Conservation (phyloP, 2,888 invertebrate species). For the Cryptophagus acutangulus region DNA sequence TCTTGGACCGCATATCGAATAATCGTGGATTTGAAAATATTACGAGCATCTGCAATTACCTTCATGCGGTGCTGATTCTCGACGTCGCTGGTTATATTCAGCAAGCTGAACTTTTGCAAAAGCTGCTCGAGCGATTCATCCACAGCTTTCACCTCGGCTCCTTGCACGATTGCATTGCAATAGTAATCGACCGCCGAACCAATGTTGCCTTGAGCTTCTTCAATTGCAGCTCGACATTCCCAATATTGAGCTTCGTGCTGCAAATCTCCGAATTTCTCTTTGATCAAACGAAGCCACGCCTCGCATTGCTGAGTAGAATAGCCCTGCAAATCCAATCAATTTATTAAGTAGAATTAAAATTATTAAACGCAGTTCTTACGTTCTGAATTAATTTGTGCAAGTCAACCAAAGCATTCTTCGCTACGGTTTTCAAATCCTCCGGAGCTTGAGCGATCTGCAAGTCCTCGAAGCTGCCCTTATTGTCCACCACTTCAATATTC, state of each 20-base stretch:
- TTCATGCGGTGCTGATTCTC: constrained; percentile 25
- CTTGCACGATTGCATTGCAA: constrained; percentile 55
- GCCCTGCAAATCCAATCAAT: constrained; percentile 44
- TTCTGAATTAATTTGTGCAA: constrained; percentile 52
- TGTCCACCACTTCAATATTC: constrained; percentile 49
- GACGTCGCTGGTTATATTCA: constrained; percentile 50
- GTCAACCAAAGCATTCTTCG: constrained; percentile 52
- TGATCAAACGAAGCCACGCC: constrained; percentile 53
- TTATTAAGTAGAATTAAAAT: constrained; percentile 1
- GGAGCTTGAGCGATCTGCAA: constrained; percentile 33
- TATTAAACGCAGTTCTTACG: constrained; percentile 39
- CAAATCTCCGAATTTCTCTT: constrained; percentile 46
- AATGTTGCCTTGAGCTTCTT: constrained; percentile 53
- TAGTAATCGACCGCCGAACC: constrained; percentile 56
- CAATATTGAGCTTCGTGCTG: constrained; percentile 53
- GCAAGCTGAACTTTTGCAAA: constrained; percentile 55
- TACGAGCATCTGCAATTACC: constrained; percentile 51
- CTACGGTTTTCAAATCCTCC: constrained; percentile 36
- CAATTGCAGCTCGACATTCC: constrained; percentile 58
- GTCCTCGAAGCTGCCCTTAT: constrained; percentile 30
- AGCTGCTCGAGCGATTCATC: constrained; percentile 54
- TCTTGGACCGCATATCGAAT: constrained; percentile 56
- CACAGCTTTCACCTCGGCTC: constrained; percentile 54
- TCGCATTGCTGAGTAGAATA: constrained; percentile 55
- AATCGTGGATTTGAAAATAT: constrained; percentile 56